Percentiles rank a stretch among this genome's conserved stretches.
phyloP scores from a whole-genome alignment of 2,888 invertebrate species.

The Mimas tiliae region DNA sequence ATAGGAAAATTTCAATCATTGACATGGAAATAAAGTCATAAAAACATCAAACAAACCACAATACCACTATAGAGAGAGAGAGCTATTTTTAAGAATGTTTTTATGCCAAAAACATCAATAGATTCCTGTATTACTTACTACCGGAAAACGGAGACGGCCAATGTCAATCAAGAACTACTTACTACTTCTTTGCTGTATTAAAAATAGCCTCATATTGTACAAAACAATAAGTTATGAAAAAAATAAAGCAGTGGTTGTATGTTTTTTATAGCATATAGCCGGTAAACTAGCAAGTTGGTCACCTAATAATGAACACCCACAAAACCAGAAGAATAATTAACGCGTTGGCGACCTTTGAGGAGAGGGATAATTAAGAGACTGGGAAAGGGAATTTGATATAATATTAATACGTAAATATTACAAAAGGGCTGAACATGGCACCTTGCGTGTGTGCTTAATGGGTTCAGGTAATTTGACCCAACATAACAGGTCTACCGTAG shows the following conservation, averaged over 20 bases:
- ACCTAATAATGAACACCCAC: no score
- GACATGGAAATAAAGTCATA: constrained; percentile 38
- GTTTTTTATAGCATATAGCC: no score
- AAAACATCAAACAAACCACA: constrained; percentile 35
- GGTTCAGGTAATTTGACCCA: constrained; percentile 49
- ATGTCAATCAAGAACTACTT: neutral
- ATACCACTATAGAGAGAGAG: neutral
- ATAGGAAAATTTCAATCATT: constrained; percentile 3
- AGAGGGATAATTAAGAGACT: no score
- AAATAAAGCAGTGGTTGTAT: no score
- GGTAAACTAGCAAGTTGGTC: no score
- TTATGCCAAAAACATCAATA: neutral
- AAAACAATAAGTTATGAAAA: no score
- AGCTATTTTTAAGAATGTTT: neutral
- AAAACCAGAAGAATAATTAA: no score
- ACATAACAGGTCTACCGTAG: constrained; percentile 52
- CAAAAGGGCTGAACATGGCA: constrained; percentile 42
- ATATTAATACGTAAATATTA: neutral
- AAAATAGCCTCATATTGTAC: no score
- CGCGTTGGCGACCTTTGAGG: no score
- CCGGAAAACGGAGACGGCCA: neutral
- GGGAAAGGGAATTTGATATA: neutral
- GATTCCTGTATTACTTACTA: neutral
- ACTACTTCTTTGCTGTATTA: no score
- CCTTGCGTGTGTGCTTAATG: constrained; percentile 64